phyloP scores from a whole-genome alignment of 2,113 vertebrate species.

The Thalassarche chlororhynchos region DNA sequence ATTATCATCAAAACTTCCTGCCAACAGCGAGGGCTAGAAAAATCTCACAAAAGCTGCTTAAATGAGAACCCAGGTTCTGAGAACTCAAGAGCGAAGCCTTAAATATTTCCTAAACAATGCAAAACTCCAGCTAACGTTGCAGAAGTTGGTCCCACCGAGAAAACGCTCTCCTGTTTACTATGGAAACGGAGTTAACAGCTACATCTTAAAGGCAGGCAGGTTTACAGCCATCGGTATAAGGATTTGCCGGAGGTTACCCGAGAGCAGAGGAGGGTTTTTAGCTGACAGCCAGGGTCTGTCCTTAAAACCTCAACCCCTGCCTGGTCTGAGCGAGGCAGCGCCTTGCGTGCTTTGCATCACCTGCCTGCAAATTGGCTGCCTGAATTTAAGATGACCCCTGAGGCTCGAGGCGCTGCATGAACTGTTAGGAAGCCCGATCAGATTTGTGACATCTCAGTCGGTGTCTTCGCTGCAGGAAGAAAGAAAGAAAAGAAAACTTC shows the following conservation, averaged over 20 bases:
- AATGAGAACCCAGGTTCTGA: not conserved
- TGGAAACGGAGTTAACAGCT: not conserved
- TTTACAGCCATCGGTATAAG: not conserved
- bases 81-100: not conserved
- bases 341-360: not conserved
- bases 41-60: not conserved
- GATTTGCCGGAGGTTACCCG: not conserved
- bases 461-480: not conserved
- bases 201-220: not conserved
- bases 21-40: not conserved
- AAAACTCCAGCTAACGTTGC: not conserved
- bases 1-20: not conserved
- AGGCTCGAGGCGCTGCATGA: not conserved
- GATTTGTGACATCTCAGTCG: slow-evolving; percentile 12
- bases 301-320: not conserved
- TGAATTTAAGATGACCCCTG: slow-evolving; percentile 25
- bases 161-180: not conserved
- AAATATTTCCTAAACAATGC: not conserved
- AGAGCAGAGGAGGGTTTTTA: slow-evolving; percentile 12
- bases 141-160: not conserved
- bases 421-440: not conserved
- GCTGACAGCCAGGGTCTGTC: not conserved
- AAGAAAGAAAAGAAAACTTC: not conserved
- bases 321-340: not conserved
- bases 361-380: slow-evolving; percentile 18